Base-by-base conservation (phyloP, 2,888 invertebrate species). In the Drosophila neotestacea region DNA sequence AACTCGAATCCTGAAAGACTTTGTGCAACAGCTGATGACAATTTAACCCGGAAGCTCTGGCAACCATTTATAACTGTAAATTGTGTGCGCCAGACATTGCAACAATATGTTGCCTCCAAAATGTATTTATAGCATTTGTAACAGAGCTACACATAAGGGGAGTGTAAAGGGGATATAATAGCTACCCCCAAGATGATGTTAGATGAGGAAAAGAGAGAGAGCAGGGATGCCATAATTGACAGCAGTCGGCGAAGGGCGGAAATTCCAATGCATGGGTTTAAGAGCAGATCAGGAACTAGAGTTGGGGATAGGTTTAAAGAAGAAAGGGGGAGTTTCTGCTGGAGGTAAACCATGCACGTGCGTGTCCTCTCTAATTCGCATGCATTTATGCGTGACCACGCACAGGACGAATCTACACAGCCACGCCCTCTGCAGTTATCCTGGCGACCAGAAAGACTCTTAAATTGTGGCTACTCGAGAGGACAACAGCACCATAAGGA, bases 301-400 rank as follows among this genome's bases (percentile, higher is more conserved):
- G 27, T 28, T 38, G 16, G 36, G 42, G 55, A 13, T 28, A 13
- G 44, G n/a, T 16, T n/a, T 38, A 13, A n/a, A 28, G 38, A 6
- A 6, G 11, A n/a, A 27, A 6, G 44, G 11, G 13, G 41, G 32
- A 28, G 28, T 32, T 13, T n/a, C 4, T 28, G 46, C 30, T 13
- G 9, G 27, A 36, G n/a, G 34, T 55, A 64, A 71, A 51, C 41
- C 52, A 48, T 63, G 52, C 73, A 79, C 70, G 79, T 89, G 78
- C 77, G 81, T 79, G 67, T 71, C 68, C 70, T 79, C 60, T 75
- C 79, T 89, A 90, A 90, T 90, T 90, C 84, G 76, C 78, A 79
- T 90, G 90, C 90, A 90, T 85, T 89, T 87, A 84, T 85, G 90
- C 89, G 84, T 88, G 83, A 77, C 85, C 79, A 89, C 75, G 88